A percentile compares a stretch with the other conserved stretches of the same genome.
These are phyloP conservation scores for Psylliodes chrysocephalus DNA, from an alignment of 2,888 invertebrate genomes.

Conservation along the genomic window DNA sequence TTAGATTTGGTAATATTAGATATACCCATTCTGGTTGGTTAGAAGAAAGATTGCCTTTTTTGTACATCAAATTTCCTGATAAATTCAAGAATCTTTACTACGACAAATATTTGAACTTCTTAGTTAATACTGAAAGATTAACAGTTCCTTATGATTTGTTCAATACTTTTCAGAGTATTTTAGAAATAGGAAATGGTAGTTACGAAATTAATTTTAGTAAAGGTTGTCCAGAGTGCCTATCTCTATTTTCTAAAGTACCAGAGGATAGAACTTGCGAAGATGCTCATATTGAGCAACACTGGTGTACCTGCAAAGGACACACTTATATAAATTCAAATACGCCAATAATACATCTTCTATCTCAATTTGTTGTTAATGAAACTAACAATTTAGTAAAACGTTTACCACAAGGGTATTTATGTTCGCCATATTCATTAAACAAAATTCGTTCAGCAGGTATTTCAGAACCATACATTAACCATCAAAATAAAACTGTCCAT, in stretches of 20 bases:
- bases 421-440: slow-evolving; percentile 45
- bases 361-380: slow-evolving; percentile 56
- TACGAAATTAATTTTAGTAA: slow-evolving; percentile 58
- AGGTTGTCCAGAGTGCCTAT: slow-evolving; percentile 74
- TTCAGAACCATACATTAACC: slow-evolving; percentile 8
- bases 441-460: slow-evolving; percentile 3
- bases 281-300: slow-evolving; percentile 74
- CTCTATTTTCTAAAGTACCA: slow-evolving; percentile 71
- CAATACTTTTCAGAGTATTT: slow-evolving; percentile 75
- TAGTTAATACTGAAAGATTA: slow-evolving; percentile 73
- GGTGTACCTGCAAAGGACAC: slow-evolving; percentile 78
- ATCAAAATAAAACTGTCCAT: neutral
- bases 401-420: slow-evolving; percentile 64
- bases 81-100: slow-evolving; percentile 69
- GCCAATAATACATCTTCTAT: slow-evolving; percentile 67
- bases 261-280: slow-evolving; percentile 75
- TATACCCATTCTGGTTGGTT: slow-evolving; percentile 78
- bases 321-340: slow-evolving; percentile 65
- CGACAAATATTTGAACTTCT: slow-evolving; percentile 68
- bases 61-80: slow-evolving; percentile 76
- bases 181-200: slow-evolving; percentile 65
- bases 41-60: slow-evolving; percentile 83
- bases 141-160: slow-evolving; percentile 82
- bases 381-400: slow-evolving; percentile 48
- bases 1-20: slow-evolving; percentile 80